These are phyloP conservation scores for Smutsia gigantea DNA, from an alignment of 2,797 vertebrate species.

Conservation along the genomic window DNA sequence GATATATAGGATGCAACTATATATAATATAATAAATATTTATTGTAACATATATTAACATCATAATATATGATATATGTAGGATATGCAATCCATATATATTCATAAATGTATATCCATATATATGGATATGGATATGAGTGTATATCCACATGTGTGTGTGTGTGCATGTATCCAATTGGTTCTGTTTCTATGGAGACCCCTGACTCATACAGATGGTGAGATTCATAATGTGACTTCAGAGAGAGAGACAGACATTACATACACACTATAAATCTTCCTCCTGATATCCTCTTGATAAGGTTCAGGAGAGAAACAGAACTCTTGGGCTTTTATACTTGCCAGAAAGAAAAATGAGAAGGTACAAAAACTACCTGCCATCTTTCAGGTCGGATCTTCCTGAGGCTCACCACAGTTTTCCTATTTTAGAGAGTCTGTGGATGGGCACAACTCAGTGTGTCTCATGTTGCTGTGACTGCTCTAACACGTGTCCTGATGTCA, in stretches of 20 bases:
- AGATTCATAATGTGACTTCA: not conserved
- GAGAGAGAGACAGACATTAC: not conserved
- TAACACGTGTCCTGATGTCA: not conserved
- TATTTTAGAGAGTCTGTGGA: not conserved
- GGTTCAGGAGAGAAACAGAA: not conserved
- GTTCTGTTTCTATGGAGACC: slow-evolving; percentile 19
- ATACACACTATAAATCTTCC: not conserved
- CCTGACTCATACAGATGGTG: not conserved
- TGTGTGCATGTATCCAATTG: not conserved
- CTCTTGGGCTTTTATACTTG: not conserved
- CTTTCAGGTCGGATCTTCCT: not conserved
- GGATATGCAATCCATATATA: not conserved
- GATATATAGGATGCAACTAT: no score
- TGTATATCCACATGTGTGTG: not conserved
- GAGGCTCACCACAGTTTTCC: not conserved
- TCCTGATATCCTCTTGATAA: not conserved
- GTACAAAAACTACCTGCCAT: not conserved
- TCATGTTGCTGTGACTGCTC: not conserved
- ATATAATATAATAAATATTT: not conserved
- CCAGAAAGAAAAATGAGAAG: not conserved
- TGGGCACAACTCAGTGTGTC: not conserved
- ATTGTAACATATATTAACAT: not conserved
- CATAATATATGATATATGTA: not conserved
- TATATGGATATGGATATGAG: not conserved
- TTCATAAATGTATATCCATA: not conserved